Percentiles rank a stretch among this genome's conserved stretches.
Conservation (phyloP, 2,888 invertebrate species). For the Sminthurides aquaticus region DNA sequence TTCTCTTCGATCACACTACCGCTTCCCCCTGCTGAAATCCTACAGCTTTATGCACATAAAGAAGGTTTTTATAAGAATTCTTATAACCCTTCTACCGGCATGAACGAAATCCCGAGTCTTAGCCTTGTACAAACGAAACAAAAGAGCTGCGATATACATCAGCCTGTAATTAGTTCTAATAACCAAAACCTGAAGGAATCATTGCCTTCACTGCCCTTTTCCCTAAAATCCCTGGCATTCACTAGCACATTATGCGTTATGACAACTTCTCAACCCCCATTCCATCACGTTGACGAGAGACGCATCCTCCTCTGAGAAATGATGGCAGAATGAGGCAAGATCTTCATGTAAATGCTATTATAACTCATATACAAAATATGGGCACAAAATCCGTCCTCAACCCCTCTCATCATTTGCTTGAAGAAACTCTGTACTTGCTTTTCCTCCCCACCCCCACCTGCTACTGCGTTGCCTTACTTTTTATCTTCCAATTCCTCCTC, state of each 20-base stretch:
- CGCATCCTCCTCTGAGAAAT: background rate
- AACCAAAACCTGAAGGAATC: background rate
- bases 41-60: too few relatives aligned
- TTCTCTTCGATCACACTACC: too few relatives aligned
- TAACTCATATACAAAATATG: background rate
- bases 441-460: background rate
- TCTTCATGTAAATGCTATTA: background rate
- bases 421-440: background rate
- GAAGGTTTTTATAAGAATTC: too few relatives aligned
- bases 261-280: background rate
- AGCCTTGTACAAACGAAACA: too few relatives aligned
- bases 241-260: background rate
- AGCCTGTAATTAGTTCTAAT: background rate
- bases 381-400: background rate
- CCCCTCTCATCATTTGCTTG: background rate
- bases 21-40: too few relatives aligned
- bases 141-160: too few relatives aligned
- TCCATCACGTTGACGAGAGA: background rate
- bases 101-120: too few relatives aligned
- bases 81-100: too few relatives aligned
- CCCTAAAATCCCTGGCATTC: background rate
- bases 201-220: background rate
- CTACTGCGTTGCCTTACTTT: background rate
- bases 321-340: background rate
- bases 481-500: background rate